Evolutionary conservation across 2,797 vertebrate species (phyloP), one percentile per base, ranked within the genome.

Genomic region (Paedocypris micromegethes): DNA sequence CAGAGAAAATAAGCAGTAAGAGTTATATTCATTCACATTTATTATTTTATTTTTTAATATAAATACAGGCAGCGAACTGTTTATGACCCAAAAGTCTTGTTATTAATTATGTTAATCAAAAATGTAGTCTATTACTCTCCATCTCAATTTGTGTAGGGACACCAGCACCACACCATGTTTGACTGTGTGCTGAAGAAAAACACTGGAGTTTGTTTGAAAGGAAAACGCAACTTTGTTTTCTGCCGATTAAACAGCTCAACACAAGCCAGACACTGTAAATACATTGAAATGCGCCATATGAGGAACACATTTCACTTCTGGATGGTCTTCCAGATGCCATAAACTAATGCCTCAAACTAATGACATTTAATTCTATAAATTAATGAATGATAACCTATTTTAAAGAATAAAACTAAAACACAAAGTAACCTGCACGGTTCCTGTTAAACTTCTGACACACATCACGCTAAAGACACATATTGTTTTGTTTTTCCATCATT

Each of bases 221-320:
- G 61, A 66, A 72, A 74, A 68, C 61, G 38, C 51, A 68, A 66
- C 70, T 74, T 77, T 72, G 72, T 68, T 74, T 72, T 77, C n/a
- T 39, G 58, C 49, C 68, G 65, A 77, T 69, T 58, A 72, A 77
- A 74, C 57, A 48, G 51, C 63, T 77, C 64, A 56, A 66, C 41
- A 54, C 23, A 46, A 72, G 56, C 60, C 68, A 77, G 75, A 66
- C 67, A 62, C 73, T 59, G 70, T 51, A 73, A 73, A 77, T 69
- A 65, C 44, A 43, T 7, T 44, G 39, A 55, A 54, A 56, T 37
- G 54, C n/a, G 44, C 46, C 58, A 76, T n/a, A 70, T 56, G 67
- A 70, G 3, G 23, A 62, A 55, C 52, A 70, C 58, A 69, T 69
- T 67, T 67, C 48, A 23, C 23, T 23, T 23, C 23, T 9, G 2